Conservation (phyloP, 2,797 vertebrate genomes). For the Xenopus petersii region DNA sequence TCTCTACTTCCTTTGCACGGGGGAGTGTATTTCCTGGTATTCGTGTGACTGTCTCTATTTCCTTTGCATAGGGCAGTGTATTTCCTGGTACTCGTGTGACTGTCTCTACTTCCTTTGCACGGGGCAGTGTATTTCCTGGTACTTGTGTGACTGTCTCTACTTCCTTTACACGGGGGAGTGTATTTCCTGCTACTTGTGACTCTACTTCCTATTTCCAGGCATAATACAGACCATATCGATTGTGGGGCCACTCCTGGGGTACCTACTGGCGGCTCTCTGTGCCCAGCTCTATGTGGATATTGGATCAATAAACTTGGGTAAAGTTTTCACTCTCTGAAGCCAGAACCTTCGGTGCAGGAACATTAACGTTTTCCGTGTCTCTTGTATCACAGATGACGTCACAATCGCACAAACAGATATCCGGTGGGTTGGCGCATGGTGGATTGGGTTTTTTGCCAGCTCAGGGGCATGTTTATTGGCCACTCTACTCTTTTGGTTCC, state of each 20-base stretch:
- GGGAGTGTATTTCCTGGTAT: too few relatives aligned
- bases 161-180: too few relatives aligned
- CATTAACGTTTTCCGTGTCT: not conserved
- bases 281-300: constrained; percentile 85
- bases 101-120: too few relatives aligned
- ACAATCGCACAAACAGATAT: constrained; percentile 79
- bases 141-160: too few relatives aligned
- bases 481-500: constrained; percentile 84
- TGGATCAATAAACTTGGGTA: constrained; percentile 85
- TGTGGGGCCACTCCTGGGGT: constrained; percentile 81
- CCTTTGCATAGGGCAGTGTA: too few relatives aligned
- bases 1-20: too few relatives aligned
- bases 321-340: constrained; percentile 28
- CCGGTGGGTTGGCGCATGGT: constrained; percentile 95
- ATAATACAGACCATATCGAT: constrained; percentile 77
- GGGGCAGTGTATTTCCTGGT: too few relatives aligned
- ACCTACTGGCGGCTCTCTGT: constrained; percentile 75
- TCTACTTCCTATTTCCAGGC: constrained; percentile 61
- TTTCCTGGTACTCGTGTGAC: too few relatives aligned
- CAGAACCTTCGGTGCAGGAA: not conserved
- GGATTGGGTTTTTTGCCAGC: constrained; percentile 80
- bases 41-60: too few relatives aligned
- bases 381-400: constrained; percentile 69
- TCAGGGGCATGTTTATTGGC: constrained; percentile 68
- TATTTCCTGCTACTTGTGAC: too few relatives aligned